Evolutionary conservation across 2,888 invertebrate genomes (phyloP).

Genomic region (Azorinus chamasolen): DNA sequence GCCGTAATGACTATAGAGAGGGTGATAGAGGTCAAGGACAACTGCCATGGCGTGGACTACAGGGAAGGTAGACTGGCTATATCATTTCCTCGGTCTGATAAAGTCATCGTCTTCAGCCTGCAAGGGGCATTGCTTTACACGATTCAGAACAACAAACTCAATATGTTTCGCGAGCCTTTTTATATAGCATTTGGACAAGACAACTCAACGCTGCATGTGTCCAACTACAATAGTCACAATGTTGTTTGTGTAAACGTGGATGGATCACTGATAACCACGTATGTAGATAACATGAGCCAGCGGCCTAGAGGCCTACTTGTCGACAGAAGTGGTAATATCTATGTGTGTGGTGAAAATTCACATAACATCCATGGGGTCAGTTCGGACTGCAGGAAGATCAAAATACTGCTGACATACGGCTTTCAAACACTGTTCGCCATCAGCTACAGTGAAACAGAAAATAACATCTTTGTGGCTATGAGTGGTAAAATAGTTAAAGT

Average conservation of each 20-base stretch:
- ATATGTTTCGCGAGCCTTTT: background rate
- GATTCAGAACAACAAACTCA: background rate
- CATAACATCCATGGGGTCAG: conserved; percentile 5
- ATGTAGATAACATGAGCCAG: background rate
- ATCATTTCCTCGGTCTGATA: background rate
- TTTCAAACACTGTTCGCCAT: background rate
- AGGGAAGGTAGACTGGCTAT: background rate
- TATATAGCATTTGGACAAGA: background rate
- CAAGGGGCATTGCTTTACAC: background rate
- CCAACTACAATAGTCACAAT: background rate
- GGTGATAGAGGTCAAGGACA: background rate
- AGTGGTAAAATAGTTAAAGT: too few relatives aligned
- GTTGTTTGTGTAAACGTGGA: background rate
- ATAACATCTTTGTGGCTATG: background rate
- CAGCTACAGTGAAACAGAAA: background rate
- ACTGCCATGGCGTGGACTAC: background rate
- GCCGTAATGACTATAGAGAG: too few relatives aligned
- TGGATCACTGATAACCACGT: background rate
- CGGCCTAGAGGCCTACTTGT: background rate
- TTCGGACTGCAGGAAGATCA: background rate
- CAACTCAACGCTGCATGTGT: background rate
- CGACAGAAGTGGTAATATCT: background rate
- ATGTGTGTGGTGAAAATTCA: background rate
- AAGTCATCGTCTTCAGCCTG: background rate
- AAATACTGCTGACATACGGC: conserved; percentile 1